Evolutionary conservation across 1,140 invertebrate species (phyloP).

Genomic region (Drosophila subpulchrella): DNA sequence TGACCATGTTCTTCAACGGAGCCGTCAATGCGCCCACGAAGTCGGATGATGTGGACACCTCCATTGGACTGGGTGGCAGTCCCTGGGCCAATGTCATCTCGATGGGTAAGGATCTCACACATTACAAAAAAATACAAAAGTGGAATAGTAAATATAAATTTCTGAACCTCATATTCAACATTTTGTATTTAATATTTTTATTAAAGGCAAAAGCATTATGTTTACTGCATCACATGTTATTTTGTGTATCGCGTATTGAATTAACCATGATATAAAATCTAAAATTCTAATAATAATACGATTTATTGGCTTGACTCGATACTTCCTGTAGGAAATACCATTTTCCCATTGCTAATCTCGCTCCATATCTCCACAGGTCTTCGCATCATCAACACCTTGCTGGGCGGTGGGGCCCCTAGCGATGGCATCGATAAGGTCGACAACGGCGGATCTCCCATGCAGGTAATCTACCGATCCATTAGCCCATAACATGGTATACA

Average conservation of each 20-base stretch:
- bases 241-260: too few species aligned
- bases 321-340: background rate
- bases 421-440: slow-evolving; percentile 96
- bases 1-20: slow-evolving; percentile 93
- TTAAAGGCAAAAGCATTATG: too few species aligned
- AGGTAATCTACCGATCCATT: slow-evolving; percentile 86
- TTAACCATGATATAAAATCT: too few species aligned
- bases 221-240: too few species aligned
- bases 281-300: too few species aligned
- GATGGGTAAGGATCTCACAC: slow-evolving; percentile 85
- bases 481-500: slow-evolving; percentile 40
- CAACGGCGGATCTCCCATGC: slow-evolving; percentile 92
- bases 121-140: too few species aligned
- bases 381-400: slow-evolving; percentile 92
- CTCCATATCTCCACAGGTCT: slow-evolving; percentile 85
- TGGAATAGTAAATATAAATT: too few species aligned
- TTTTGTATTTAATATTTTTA: too few species aligned
- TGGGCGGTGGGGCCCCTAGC: slow-evolving; percentile 90
- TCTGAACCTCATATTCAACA: too few species aligned
- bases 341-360: background rate
- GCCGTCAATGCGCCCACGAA: slow-evolving; percentile 90
- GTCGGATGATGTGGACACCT: slow-evolving; percentile 90
- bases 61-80: slow-evolving; percentile 88
- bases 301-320: too few species aligned
- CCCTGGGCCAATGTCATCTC: slow-evolving; percentile 95